Conservation (phyloP, 2,113 vertebrate genomes). For the Larimichthys polyactis region DNA sequence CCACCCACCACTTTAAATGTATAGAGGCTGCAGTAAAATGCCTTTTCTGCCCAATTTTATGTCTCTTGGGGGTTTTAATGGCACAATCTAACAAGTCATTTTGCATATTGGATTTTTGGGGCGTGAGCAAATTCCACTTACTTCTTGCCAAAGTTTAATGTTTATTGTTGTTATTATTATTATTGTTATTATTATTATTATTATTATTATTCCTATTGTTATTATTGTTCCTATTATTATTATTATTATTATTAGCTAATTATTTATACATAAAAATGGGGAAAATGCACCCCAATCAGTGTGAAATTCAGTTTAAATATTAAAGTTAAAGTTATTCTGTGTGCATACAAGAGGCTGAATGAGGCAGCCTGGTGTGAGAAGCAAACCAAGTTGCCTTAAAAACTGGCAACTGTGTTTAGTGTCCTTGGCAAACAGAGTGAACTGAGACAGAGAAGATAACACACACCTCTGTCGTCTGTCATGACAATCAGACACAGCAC, state of each 20-base stretch:
- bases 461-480: neutral
- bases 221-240: no score
- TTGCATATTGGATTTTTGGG: neutral
- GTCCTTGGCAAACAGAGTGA: constrained; percentile 23
- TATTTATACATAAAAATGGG: neutral
- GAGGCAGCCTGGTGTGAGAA: constrained; percentile 45
- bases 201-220: no score
- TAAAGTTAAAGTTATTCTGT: constrained; percentile 53
- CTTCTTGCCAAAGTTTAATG: no score
- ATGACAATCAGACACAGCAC: neutral
- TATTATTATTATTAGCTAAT: neutral
- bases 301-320: neutral
- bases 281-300: neutral
- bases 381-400: constrained; percentile 60
- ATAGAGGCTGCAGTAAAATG: neutral
- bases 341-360: constrained; percentile 30
- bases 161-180: no score
- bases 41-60: neutral
- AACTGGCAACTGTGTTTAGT: constrained; percentile 10
- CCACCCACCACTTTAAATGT: neutral
- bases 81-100: neutral
- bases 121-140: no score
- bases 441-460: constrained; percentile 10
- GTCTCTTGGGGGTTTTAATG: neutral
- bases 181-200: no score